Percentiles rank a stretch among this genome's conserved stretches.
These are phyloP conservation scores for Spheniscus mendiculus DNA, from an alignment of 2,113 vertebrate species.

Conservation along the genomic window DNA sequence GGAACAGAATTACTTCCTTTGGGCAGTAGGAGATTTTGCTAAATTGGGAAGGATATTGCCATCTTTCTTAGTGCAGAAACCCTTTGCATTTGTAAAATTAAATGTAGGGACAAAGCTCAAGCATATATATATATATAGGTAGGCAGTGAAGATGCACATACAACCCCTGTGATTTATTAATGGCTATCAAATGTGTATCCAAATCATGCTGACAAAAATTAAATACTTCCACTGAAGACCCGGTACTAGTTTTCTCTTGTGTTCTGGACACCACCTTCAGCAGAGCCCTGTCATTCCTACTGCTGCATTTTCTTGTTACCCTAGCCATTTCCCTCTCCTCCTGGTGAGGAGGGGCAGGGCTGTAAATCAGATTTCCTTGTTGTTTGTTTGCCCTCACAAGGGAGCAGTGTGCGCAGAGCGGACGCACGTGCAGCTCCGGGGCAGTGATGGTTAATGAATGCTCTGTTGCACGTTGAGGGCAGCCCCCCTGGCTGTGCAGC, in stretches of 20 bases:
- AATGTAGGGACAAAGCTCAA: neutral
- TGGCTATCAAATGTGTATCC: fast-evolving
- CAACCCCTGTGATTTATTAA: neutral
- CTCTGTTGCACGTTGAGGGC: neutral
- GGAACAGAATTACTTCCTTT: neutral
- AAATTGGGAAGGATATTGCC: neutral
- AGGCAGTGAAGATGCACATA: neutral
- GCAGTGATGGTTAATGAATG: neutral
- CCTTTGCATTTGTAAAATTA: neutral
- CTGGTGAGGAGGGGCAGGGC: neutral
- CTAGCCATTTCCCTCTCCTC: neutral
- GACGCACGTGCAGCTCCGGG: neutral
- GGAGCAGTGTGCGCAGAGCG: neutral
- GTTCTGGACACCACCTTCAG: neutral
- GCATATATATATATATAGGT: fast-evolving
- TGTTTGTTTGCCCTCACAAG: neutral
- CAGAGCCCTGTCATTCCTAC: neutral
- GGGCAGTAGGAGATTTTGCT: neutral
- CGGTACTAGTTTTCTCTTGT: fast-evolving
- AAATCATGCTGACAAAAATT: neutral
- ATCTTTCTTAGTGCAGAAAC: neutral
- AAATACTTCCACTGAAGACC: neutral
- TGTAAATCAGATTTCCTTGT: neutral
- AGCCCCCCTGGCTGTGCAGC: neutral
- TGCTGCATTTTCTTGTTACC: neutral